Percentiles rank a stretch among this genome's conserved stretches.
These are phyloP conservation scores for Leptocoma aspasia DNA, from an alignment of 2,113 vertebrate species.

Conservation along the genomic window DNA sequence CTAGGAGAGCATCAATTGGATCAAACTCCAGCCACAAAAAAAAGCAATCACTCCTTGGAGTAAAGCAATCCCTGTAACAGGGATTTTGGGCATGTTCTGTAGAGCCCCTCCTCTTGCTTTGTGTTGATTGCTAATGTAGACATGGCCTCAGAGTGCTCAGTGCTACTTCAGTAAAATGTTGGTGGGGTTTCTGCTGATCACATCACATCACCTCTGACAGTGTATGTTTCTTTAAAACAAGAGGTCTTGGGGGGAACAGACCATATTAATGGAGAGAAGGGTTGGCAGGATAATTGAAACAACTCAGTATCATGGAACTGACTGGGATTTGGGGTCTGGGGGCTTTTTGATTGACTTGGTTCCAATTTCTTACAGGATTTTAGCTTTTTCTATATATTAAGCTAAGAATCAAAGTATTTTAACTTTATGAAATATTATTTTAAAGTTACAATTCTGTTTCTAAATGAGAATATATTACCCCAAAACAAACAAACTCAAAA, in stretches of 20 bases:
- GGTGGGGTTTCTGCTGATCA: background rate
- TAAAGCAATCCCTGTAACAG: background rate
- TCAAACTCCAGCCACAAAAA: background rate
- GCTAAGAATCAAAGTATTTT: background rate
- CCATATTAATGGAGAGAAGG: background rate
- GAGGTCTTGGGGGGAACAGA: background rate
- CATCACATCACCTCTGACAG: background rate
- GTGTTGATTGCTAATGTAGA: background rate
- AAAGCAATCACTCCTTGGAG: no score
- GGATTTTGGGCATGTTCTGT: background rate
- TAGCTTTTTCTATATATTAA: background rate
- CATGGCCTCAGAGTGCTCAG: background rate
- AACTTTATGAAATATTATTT: background rate
- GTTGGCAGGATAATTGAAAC: background rate
- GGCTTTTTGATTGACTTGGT: background rate
- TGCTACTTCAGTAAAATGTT: rapidly evolving
- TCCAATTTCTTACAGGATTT: background rate
- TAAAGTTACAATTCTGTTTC: background rate
- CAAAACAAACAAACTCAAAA: background rate
- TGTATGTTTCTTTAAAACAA: background rate
- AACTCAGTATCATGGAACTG: background rate
- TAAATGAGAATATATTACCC: background rate
- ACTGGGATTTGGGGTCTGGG: background rate
- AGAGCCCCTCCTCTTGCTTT: background rate
- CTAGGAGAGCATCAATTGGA: background rate